Evolutionary conservation across 2,888 invertebrate species (phyloP).

Genomic region (Meliscaeva auricollis): DNA sequence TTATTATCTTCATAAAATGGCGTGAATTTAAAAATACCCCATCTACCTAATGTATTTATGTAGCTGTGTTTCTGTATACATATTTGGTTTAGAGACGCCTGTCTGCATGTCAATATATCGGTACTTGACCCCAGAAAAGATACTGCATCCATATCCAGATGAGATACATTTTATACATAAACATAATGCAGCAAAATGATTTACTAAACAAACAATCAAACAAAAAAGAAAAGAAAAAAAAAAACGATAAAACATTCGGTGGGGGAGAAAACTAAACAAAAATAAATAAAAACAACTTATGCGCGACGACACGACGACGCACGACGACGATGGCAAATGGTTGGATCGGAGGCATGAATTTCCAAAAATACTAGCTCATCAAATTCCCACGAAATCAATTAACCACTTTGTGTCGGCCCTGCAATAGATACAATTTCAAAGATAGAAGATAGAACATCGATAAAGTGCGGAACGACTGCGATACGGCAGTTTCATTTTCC

Average conservation of each 20-base stretch:
- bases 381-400: slow-evolving; percentile 74
- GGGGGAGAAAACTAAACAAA: slow-evolving; percentile 1
- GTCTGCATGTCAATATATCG: slow-evolving; percentile 25
- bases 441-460: slow-evolving; percentile 6
- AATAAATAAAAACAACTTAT: slow-evolving; percentile 52
- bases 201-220: slow-evolving; percentile 35
- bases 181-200: slow-evolving; percentile 27
- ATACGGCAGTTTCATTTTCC: background rate
- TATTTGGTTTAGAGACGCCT: background rate
- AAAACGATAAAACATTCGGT: slow-evolving; percentile 4
- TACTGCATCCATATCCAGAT: slow-evolving; percentile 9
- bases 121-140: slow-evolving; percentile 36
- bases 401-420: slow-evolving; percentile 45
- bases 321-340: background rate
- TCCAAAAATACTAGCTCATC: slow-evolving; percentile 68
- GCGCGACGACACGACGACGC: slow-evolving; percentile 28
- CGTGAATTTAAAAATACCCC: slow-evolving; percentile 23
- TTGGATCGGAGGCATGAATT: background rate
- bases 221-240: background rate
- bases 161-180: background rate
- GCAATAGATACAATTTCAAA: slow-evolving; percentile 19
- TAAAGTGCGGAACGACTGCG: background rate
- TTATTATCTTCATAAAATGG: slow-evolving; percentile 19
- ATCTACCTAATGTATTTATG: background rate
- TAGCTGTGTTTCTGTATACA: no score